phyloP scores from a whole-genome alignment of 1,140 invertebrate species.

The Apolygus lucorum region DNA sequence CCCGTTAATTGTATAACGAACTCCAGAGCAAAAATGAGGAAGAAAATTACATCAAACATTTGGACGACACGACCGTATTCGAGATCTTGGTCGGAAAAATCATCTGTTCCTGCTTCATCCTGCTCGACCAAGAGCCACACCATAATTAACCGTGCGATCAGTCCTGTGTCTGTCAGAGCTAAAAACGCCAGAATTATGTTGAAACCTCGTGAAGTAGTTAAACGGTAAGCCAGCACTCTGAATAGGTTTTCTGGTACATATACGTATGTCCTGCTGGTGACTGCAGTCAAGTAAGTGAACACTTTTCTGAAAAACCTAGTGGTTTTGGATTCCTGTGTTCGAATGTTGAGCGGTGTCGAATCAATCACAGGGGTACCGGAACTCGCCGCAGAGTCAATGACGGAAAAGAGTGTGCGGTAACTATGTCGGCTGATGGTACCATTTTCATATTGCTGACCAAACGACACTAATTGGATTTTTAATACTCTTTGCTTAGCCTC shows the following conservation, averaged over 20 bases:
- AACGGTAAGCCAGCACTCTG: background rate
- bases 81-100: background rate
- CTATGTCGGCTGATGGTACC: background rate
- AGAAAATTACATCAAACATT: conserved; percentile 4
- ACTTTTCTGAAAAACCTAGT: background rate
- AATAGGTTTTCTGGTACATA: background rate
- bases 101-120: background rate
- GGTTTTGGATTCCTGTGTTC: background rate
- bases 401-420: background rate
- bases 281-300: background rate
- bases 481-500: conserved; percentile 1
- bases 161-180: background rate
- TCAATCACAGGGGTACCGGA: background rate
- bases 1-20: background rate
- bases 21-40: background rate
- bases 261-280: background rate
- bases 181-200: background rate
- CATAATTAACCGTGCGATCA: background rate
- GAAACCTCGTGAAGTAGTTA: background rate
- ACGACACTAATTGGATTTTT: conserved; percentile 6
- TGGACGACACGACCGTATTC: background rate
- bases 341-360: background rate
- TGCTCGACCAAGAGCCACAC: background rate
- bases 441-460: background rate
- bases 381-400: conserved; percentile 1